Evolutionary conservation across 2,797 vertebrate species (phyloP).

Genomic region (Epinephelus malabaricus): DNA sequence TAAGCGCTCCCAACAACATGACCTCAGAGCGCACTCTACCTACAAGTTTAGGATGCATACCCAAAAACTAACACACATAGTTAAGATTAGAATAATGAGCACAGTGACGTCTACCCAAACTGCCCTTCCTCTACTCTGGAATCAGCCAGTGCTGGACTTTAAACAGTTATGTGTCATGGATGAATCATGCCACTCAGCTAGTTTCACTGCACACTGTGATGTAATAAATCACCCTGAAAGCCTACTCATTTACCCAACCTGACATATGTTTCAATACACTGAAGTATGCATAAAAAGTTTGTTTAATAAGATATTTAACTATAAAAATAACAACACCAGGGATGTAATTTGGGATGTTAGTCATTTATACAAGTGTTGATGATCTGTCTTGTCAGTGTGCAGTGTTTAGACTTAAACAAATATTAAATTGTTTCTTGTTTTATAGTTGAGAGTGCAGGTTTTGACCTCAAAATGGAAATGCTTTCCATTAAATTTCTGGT

Average conservation of each 20-base stretch:
- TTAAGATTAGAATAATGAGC: background rate
- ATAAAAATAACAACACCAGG: background rate
- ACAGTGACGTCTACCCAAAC: background rate
- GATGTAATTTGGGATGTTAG: background rate
- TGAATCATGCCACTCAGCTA: background rate
- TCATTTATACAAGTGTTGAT: background rate
- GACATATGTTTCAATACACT: background rate
- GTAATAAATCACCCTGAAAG: constrained; percentile 3
- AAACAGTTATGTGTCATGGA: background rate
- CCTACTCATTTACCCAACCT: background rate
- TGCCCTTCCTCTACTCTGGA: background rate
- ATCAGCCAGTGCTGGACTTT: background rate
- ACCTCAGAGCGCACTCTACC: no score
- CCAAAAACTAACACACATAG: no score
- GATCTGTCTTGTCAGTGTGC: no score
- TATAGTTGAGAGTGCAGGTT: no score
- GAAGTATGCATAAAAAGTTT: background rate
- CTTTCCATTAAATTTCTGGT: no score
- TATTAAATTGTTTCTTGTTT: no score
- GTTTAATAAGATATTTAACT: background rate
- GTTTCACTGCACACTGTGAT: background rate
- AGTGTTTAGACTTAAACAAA: no score
- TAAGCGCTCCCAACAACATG: no score
- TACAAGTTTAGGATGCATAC: no score
- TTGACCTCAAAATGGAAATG: no score